Conservation (phyloP, 2,888 invertebrate species). For the Oxystoma pomonae region DNA sequence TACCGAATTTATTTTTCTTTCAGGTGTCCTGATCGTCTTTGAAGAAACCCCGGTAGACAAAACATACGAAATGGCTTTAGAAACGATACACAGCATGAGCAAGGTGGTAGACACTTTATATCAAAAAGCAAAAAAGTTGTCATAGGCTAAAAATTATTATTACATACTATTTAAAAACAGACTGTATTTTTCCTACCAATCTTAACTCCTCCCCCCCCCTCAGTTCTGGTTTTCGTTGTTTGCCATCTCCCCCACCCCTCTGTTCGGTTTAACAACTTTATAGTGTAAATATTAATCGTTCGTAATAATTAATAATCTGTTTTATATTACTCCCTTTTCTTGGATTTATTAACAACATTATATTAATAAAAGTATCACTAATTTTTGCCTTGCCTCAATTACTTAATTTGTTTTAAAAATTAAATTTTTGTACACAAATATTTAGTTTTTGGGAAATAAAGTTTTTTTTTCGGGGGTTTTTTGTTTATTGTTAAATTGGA, state of each 20-base stretch:
- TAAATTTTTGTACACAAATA: neutral
- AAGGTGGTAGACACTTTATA: conserved; percentile 99
- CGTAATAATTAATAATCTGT: neutral
- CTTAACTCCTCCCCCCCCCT: conserved; percentile 14
- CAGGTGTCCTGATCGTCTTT: conserved; percentile 90
- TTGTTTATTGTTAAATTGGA: no score
- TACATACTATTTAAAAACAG: conserved; percentile 28
- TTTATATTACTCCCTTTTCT: neutral
- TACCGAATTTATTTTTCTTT: conserved; percentile 29
- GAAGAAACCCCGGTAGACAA: conserved; percentile 93
- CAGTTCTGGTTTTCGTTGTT: conserved; percentile 9
- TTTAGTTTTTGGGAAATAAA: no score
- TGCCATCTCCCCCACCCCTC: neutral
- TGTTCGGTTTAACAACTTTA: neutral
- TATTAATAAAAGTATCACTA: neutral
- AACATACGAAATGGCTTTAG: conserved; percentile 95
- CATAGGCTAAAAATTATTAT: conserved; percentile 54
- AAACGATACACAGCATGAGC: conserved; percentile 98
- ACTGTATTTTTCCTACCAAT: conserved; percentile 41
- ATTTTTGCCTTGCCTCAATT: neutral
- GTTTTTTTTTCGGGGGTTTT: no score
- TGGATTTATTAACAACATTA: neutral
- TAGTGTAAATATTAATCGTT: neutral
- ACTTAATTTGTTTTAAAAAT: conserved; percentile 15
- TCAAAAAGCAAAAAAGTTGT: conserved; percentile 98